Conservation (phyloP, 2,113 vertebrate genomes). For the Pyxicephalus adspersus region DNA sequence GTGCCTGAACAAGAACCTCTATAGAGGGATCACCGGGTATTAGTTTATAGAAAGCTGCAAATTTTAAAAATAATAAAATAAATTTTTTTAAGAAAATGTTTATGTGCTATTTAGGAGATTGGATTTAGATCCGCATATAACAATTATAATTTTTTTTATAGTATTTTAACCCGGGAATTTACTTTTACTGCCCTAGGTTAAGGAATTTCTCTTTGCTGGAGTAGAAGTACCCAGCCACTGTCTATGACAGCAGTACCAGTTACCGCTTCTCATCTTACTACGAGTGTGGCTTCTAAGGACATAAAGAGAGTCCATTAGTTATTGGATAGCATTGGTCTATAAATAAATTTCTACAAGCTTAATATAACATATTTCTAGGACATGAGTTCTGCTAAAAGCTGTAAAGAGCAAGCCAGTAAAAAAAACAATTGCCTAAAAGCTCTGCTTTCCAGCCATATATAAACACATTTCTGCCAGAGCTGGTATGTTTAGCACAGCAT, state of each 20-base stretch:
- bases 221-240: background rate
- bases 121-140: too few species aligned
- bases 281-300: constrained; percentile 18
- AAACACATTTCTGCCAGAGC: background rate
- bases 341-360: background rate
- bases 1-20: too few species aligned
- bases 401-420: constrained; percentile 11
- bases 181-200: too few species aligned
- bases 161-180: too few species aligned
- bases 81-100: too few species aligned
- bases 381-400: constrained; percentile 7
- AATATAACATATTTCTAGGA: constrained; percentile 9
- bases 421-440: constrained; percentile 8
- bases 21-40: too few species aligned
- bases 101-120: too few species aligned
- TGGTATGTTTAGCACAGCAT: constrained; percentile 1
- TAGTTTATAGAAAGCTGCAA: too few species aligned
- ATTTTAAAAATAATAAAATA: too few species aligned
- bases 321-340: constrained; percentile 25
- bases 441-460: background rate
- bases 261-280: constrained; percentile 18
- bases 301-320: constrained; percentile 32
- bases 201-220: too few species aligned
- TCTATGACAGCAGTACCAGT: background rate
- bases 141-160: too few species aligned